Percentiles rank a stretch among this genome's conserved stretches.
Conservation (phyloP, 1,140 invertebrate species). For the Bombus impatiens region DNA sequence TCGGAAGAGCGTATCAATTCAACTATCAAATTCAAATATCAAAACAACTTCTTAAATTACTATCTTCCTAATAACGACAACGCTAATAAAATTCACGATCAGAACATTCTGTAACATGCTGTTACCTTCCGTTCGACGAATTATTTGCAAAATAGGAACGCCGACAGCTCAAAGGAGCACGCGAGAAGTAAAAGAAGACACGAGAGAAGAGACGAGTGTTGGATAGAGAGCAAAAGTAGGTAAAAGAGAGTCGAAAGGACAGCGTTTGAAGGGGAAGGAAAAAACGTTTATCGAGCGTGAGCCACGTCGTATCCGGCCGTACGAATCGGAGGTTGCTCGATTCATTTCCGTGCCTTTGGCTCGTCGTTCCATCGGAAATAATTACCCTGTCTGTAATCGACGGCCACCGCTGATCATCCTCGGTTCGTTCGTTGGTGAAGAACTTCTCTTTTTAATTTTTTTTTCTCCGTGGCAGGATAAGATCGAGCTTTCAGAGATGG, state of each 20-base stretch:
- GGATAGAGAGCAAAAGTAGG: not conserved
- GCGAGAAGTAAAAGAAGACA: not conserved
- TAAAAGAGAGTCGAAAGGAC: not conserved
- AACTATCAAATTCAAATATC: too few relatives aligned
- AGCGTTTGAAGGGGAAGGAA: not conserved
- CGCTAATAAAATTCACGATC: not conserved
- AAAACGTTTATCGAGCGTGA: conserved; percentile 37
- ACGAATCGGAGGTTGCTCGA: conserved; percentile 48
- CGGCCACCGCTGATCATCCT: conserved; percentile 53
- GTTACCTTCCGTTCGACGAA: too few relatives aligned
- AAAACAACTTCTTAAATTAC: not conserved
- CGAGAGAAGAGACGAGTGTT: too few relatives aligned
- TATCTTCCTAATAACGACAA: not conserved
- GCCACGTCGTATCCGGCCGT: conserved; percentile 29
- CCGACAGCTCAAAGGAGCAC: not conserved
- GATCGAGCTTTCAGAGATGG: conserved; percentile 38
- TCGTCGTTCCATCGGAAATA: conserved; percentile 52
- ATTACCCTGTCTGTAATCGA: conserved; percentile 60
- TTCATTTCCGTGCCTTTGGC: conserved; percentile 42
- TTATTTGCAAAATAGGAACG: conserved; percentile 1
- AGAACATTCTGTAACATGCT: accelerated
- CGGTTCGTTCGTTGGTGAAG: conserved; percentile 11
- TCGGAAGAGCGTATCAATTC: too few relatives aligned
- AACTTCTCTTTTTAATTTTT: not conserved
- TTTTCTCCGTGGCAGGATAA: not conserved